A percentile compares a stretch with the other conserved stretches of the same genome.
phyloP scores from a whole-genome alignment of 2,797 vertebrate genomes.

The Alfaro cultratus region DNA sequence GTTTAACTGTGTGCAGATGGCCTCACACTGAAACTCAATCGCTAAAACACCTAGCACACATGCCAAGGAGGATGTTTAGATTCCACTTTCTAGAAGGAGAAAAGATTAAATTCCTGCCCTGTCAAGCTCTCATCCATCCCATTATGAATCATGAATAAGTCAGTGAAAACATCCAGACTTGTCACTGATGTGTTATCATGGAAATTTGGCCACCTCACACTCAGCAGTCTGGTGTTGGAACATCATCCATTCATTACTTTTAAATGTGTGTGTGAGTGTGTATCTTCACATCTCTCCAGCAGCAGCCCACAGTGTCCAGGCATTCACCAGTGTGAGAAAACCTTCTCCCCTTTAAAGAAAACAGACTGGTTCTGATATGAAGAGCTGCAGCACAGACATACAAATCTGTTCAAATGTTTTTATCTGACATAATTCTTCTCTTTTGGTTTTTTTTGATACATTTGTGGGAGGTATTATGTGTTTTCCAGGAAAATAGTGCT shows the following conservation, averaged over 20 bases:
- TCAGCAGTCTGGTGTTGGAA: not conserved
- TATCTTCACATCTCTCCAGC: not conserved
- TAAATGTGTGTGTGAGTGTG: not conserved
- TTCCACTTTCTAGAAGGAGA: not conserved
- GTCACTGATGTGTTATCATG: not conserved
- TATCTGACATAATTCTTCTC: not conserved
- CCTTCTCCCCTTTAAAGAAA: not conserved
- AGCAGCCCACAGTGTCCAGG: not conserved
- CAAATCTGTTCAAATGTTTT: not conserved
- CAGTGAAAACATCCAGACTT: not conserved
- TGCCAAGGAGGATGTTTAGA: not conserved
- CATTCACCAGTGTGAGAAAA: not conserved
- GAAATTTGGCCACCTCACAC: not conserved
- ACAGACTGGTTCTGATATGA: not conserved
- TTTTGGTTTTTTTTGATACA: not conserved
- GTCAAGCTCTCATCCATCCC: not conserved
- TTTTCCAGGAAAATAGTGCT: too few relatives aligned
- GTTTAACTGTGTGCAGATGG: slow-evolving; percentile 9
- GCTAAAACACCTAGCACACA: not conserved
- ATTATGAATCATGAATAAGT: slow-evolving; percentile 18
- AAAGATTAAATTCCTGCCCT: not conserved
- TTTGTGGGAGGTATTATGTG: too few relatives aligned
- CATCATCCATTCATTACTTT: not conserved
- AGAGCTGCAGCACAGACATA: not conserved
- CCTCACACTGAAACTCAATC: not conserved